Conservation (phyloP, 2,113 vertebrate genomes). For the Butastur rufipennis region DNA sequence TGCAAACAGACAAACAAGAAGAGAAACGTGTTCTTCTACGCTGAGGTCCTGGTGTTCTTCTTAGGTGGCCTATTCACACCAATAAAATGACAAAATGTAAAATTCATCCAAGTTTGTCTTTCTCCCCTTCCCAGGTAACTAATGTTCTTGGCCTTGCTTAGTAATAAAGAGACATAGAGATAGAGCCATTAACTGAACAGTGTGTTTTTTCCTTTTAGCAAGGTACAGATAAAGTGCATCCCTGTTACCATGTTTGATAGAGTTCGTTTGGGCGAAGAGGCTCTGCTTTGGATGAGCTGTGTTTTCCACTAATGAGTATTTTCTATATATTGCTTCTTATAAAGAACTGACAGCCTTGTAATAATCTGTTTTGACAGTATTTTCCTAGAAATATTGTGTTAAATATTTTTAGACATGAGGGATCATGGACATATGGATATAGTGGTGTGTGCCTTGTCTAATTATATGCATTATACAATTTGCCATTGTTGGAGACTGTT, state of each 20-base stretch:
- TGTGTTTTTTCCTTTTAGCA: not conserved
- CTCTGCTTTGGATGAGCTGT: not conserved
- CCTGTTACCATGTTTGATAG: not conserved
- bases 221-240: not conserved
- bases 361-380: slow-evolving; percentile 74
- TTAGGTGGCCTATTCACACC: too few species aligned
- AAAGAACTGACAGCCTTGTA: slow-evolving; percentile 59
- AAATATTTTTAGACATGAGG: slow-evolving; percentile 67
- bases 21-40: too few species aligned
- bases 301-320: slow-evolving; percentile 49
- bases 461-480: slow-evolving; percentile 83
- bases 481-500: slow-evolving; percentile 88
- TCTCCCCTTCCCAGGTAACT: too few species aligned
- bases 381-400: slow-evolving; percentile 67
- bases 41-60: too few species aligned
- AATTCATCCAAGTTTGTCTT: too few species aligned
- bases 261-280: slow-evolving; percentile 36
- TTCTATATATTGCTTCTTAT: slow-evolving; percentile 65
- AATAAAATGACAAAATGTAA: too few species aligned
- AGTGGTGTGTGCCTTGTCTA: slow-evolving; percentile 80
- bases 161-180: too few species aligned
- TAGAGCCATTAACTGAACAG: not conserved
- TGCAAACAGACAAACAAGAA: too few species aligned
- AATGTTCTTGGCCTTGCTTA: too few species aligned
- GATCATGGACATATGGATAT: slow-evolving; percentile 79